These are phyloP conservation scores for Apostichopus leukothele DNA, from an alignment of 53 echinoderm and acorn worm species.

Conservation along the genomic window DNA sequence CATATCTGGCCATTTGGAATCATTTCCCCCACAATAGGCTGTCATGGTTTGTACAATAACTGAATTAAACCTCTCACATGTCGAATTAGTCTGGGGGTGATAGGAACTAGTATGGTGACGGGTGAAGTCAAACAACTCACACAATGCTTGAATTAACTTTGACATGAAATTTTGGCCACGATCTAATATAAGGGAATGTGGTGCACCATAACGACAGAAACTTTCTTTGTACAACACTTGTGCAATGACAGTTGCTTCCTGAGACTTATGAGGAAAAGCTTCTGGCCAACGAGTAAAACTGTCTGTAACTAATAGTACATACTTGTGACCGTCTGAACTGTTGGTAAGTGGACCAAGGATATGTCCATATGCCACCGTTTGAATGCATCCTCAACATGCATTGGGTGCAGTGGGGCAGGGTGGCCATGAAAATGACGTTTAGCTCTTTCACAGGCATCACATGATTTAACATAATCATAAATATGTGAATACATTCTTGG, in stretches of 20 bases:
- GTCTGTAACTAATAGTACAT: not conserved
- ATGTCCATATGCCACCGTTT: slow-evolving; percentile 5
- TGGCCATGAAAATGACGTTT: not conserved
- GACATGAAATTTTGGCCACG: not conserved
- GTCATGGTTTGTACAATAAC: no score
- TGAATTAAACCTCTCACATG: no score
- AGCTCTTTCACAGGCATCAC: not conserved
- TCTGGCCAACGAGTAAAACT: slow-evolving; percentile 3
- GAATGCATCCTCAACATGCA: not conserved
- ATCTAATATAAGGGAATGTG: not conserved
- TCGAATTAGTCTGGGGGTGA: no score
- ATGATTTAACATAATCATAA: no score
- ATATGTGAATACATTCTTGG: no score
- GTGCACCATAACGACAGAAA: not conserved
- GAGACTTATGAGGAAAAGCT: not conserved
- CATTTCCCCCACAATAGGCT: no score
- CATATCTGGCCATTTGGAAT: no score
- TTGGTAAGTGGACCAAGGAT: not conserved
- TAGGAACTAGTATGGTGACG: not conserved
- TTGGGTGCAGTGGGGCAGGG: not conserved
- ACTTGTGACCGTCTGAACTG: not conserved
- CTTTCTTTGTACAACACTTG: not conserved
- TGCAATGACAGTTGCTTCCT: not conserved
- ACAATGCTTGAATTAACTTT: not conserved
- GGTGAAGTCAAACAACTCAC: not conserved